These are phyloP conservation scores for Drosophila kanekoi DNA, from an alignment of 2,888 invertebrate genomes.

Conservation along the genomic window DNA sequence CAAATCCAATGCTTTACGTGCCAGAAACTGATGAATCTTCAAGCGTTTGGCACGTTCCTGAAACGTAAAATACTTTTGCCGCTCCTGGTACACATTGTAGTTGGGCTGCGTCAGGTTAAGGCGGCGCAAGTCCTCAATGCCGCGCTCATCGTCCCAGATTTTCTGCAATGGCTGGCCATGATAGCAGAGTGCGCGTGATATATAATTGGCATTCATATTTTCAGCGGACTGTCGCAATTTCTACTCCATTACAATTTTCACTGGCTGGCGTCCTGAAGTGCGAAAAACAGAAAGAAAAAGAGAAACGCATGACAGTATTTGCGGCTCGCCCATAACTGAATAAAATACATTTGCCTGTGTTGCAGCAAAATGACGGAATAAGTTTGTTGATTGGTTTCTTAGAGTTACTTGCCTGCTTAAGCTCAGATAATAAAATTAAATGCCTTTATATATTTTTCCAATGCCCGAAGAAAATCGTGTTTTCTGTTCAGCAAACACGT, in stretches of 20 bases:
- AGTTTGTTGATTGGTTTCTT: background rate
- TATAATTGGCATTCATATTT: slow-evolving; percentile 80
- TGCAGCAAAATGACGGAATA: background rate
- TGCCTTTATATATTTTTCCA: slow-evolving; percentile 14
- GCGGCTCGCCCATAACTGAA: slow-evolving; percentile 10
- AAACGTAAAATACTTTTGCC: slow-evolving; percentile 93
- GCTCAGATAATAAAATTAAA: slow-evolving; percentile 22
- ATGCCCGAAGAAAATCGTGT: slow-evolving; percentile 44
- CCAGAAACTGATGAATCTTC: slow-evolving; percentile 94
- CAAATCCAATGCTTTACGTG: slow-evolving; percentile 92
- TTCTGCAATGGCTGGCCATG: slow-evolving; percentile 95
- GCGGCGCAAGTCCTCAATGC: slow-evolving; percentile 90
- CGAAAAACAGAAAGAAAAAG: slow-evolving; percentile 6
- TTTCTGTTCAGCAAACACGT: slow-evolving; percentile 17
- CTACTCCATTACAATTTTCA: slow-evolving; percentile 34
- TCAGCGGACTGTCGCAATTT: background rate
- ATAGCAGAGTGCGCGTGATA: slow-evolving; percentile 91
- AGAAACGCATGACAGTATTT: slow-evolving; percentile 25
- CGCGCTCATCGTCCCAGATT: slow-evolving; percentile 94
- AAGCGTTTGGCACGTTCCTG: slow-evolving; percentile 93
- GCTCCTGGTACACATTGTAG: slow-evolving; percentile 91
- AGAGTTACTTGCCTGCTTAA: slow-evolving; percentile 34
- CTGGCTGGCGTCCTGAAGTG: slow-evolving; percentile 29
- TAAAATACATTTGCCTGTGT: slow-evolving; percentile 4
- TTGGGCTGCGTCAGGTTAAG: slow-evolving; percentile 87